These are phyloP conservation scores for Fistularia tabacaria DNA, from an alignment of 2,797 vertebrate genomes.

Conservation along the genomic window DNA sequence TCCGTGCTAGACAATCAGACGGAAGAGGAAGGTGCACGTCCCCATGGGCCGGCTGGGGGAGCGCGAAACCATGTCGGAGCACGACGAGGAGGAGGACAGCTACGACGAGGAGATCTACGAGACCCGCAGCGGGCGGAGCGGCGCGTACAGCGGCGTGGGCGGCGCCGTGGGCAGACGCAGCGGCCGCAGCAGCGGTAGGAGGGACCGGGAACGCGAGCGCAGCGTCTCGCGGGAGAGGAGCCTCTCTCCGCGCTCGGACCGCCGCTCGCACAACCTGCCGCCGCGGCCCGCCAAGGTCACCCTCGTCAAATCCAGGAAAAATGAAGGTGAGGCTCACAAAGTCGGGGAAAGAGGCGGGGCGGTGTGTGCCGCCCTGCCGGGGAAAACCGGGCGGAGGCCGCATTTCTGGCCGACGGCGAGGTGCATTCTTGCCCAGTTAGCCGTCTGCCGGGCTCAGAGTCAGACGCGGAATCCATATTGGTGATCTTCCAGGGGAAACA, in stretches of 20 bases:
- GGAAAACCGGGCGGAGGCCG: slow-evolving; percentile 5
- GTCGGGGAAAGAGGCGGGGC: slow-evolving; percentile 35
- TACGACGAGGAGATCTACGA: slow-evolving; percentile 94
- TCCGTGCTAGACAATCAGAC: slow-evolving; percentile 87
- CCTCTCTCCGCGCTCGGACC: slow-evolving; percentile 89
- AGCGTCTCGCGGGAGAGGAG: slow-evolving; percentile 92
- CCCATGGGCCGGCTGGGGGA: slow-evolving; percentile 86
- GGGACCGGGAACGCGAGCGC: slow-evolving; percentile 79
- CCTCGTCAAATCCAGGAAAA: slow-evolving; percentile 94
- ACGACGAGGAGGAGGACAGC: slow-evolving; percentile 94
- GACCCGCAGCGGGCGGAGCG: slow-evolving; percentile 79
- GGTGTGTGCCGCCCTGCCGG: not conserved
- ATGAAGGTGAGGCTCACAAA: slow-evolving; percentile 89
- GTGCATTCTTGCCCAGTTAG: slow-evolving; percentile 14
- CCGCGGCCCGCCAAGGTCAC: slow-evolving; percentile 95
- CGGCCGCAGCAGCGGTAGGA: slow-evolving; percentile 69
- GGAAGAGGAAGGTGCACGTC: slow-evolving; percentile 95
- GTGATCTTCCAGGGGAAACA: slow-evolving; percentile 55
- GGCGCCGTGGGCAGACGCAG: slow-evolving; percentile 80
- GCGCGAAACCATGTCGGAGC: slow-evolving; percentile 89
- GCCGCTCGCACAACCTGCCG: slow-evolving; percentile 87
- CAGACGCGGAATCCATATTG: slow-evolving; percentile 52
- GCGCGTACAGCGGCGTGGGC: slow-evolving; percentile 73
- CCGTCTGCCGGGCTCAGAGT: slow-evolving; percentile 30
- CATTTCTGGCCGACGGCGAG: no score